Conservation (phyloP, 2,888 invertebrate species). For the Lithophane semibrunnea region DNA sequence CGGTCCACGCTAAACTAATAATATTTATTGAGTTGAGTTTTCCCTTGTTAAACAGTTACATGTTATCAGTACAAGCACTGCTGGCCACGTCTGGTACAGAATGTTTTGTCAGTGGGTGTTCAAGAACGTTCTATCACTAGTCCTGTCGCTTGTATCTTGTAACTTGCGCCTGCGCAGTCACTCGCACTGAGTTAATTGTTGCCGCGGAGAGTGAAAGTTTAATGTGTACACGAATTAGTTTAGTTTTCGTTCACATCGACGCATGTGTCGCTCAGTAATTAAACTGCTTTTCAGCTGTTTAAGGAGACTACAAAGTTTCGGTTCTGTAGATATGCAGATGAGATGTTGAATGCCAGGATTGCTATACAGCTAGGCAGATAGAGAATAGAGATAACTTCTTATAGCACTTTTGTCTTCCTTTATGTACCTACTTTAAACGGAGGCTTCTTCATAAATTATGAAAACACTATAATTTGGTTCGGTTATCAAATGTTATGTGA, state of each 20-base stretch:
- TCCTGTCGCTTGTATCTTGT: slow-evolving; percentile 43
- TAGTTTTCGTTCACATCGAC: slow-evolving; percentile 67
- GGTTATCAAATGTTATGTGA: not conserved
- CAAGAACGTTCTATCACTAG: slow-evolving; percentile 1
- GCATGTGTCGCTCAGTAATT: slow-evolving; percentile 31
- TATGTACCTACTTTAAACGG: not conserved
- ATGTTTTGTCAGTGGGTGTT: not conserved
- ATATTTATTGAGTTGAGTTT: not conserved
- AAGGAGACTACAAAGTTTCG: not conserved
- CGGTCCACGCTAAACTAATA: not conserved
- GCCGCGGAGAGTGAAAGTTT: slow-evolving; percentile 76
- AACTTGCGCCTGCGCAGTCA: slow-evolving; percentile 50
- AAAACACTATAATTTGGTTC: not conserved
- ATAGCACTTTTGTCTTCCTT: not conserved
- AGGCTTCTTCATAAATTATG: not conserved
- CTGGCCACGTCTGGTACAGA: not conserved
- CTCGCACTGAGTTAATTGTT: slow-evolving; percentile 70
- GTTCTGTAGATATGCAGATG: too few species aligned
- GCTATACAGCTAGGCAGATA: not conserved
- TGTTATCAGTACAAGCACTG: not conserved
- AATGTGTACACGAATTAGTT: slow-evolving; percentile 70
- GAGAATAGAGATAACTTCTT: not conserved
- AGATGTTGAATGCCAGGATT: not conserved
- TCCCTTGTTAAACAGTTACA: not conserved
- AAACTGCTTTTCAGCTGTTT: slow-evolving; percentile 25